A percentile compares a stretch with the other conserved stretches of the same genome.
These are phyloP conservation scores for Anthrax anthrax DNA, from an alignment of 2,888 invertebrate genomes.

Conservation along the genomic window DNA sequence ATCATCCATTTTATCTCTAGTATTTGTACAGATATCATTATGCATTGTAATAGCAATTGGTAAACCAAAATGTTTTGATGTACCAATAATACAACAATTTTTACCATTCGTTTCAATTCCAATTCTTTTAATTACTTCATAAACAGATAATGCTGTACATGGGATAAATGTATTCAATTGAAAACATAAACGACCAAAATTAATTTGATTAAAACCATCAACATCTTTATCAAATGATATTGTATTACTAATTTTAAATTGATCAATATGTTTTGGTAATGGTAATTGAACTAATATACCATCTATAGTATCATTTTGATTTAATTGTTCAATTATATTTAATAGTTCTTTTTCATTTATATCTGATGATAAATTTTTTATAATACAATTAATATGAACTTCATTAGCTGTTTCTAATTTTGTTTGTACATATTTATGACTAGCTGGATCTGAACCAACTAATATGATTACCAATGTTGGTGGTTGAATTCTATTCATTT, in stretches of 20 bases:
- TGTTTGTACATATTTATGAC: conserved; percentile 64
- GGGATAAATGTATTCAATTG: conserved; percentile 64
- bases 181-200: conserved; percentile 62
- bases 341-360: conserved; percentile 56
- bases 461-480: conserved; percentile 69
- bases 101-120: conserved; percentile 71
- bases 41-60: conserved; percentile 77
- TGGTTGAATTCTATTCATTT: conserved; percentile 42
- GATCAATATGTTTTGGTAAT: conserved; percentile 60
- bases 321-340: conserved; percentile 46
- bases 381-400: conserved; percentile 52
- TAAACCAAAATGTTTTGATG: conserved; percentile 85
- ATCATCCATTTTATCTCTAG: no score
- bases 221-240: conserved; percentile 74
- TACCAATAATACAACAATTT: conserved; percentile 75
- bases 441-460: conserved; percentile 75
- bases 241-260: conserved; percentile 59
- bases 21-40: conserved; percentile 2
- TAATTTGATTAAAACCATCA: conserved; percentile 76
- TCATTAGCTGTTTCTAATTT: conserved; percentile 47
- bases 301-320: conserved; percentile 54
- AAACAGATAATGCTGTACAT: conserved; percentile 58
- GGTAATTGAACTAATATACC: conserved; percentile 78
- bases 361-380: conserved; percentile 43
- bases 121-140: conserved; percentile 34